Conservation (phyloP, 2,113 vertebrate genomes). For the Platysteira castanea region DNA sequence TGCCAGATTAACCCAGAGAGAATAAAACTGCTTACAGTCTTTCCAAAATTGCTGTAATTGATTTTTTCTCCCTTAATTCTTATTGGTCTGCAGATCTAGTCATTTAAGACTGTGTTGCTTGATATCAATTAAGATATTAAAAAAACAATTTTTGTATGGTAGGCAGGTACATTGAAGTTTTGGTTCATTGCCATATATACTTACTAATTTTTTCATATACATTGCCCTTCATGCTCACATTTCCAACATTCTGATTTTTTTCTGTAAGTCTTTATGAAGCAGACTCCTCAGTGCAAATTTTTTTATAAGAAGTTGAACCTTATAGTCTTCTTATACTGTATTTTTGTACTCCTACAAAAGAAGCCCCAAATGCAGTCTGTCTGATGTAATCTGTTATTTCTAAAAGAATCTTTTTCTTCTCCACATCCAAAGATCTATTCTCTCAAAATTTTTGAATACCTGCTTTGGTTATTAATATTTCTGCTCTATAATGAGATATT, state of each 20-base stretch:
- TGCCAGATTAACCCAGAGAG: background rate
- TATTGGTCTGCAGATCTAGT: background rate
- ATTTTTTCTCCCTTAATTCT: background rate
- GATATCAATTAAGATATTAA: background rate
- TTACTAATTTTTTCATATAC: background rate
- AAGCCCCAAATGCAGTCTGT: background rate
- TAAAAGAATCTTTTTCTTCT: background rate
- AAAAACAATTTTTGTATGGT: background rate
- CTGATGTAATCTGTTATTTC: background rate
- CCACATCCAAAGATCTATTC: background rate
- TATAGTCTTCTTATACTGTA: background rate
- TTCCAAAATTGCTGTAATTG: background rate
- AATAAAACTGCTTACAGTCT: background rate
- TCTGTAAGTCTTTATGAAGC: background rate
- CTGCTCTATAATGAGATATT: background rate
- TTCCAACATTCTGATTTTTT: background rate
- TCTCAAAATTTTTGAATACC: background rate
- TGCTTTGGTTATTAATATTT: background rate
- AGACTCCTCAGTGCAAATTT: background rate
- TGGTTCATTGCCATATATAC: background rate
- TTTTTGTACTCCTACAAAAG: background rate
- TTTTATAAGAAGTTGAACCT: background rate
- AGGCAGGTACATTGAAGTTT: background rate
- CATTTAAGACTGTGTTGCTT: background rate
- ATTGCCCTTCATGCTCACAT: background rate